Evolutionary conservation across 2,888 invertebrate species (phyloP), one percentile per base, ranked within the genome.

Genomic region (Cheiracanthium punctorium): DNA sequence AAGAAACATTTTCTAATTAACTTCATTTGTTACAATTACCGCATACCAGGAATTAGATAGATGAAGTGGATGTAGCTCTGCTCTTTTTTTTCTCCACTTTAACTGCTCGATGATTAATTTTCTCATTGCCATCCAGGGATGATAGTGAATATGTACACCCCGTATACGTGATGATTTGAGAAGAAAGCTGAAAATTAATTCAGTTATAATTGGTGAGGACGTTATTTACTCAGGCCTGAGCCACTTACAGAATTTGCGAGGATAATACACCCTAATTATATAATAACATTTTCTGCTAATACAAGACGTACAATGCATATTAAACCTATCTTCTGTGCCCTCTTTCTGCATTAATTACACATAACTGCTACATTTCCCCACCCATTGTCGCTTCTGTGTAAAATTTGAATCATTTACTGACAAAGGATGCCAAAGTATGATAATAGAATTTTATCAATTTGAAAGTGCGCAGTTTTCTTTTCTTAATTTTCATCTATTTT

Each of bases 121-220:
- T 5, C 24, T 58, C 58, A 58, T 58, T 58, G 24, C 12, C 58
- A 58, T 58, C 24, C 58, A 58, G 20, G 24, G 48, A 14, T 12
- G 37, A 37, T 37, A 37, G 37, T 48, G 17, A 17, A 2, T n/a
- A n/a, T 48, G 48, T 48, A 2, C 17, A 17, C 37, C 17, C 17
- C 4, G 58, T 24, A 24, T 58, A 4, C 10, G 24, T 58, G 58
- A 58, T 58, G 58, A 58, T 20, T 58, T 58, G 58, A 24, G 58
- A 20, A 17, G 58, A 58, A 58, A 58, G 24, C 58, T 5, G 24
- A 58, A 58, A 58, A 58, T 58, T 58, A 58, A 58, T 58, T 58
- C 58, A 20, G 5, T 5, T 24, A 5, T 58, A 24, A 58, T 58
- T 24, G 24, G 24, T 1, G 24, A 58, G 58, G 5, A 58, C 4